Conservation (phyloP, 2,888 invertebrate genomes). For the Lepidocyrtoides sp. region DNA sequence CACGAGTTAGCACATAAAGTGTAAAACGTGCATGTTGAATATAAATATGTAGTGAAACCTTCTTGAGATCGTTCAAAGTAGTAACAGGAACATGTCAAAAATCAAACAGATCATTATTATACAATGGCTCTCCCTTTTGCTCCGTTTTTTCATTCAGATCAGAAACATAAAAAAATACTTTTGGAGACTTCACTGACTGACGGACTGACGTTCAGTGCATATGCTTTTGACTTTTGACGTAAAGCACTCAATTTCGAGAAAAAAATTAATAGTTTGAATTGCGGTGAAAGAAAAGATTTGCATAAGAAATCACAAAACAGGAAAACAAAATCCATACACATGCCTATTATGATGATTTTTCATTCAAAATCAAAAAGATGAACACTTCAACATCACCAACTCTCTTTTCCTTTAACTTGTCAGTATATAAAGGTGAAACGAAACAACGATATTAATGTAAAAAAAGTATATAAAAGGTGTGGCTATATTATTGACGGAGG, state of each 20-base stretch:
- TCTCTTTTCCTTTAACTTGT: slow-evolving; percentile 3
- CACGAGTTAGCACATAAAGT: slow-evolving; percentile 23
- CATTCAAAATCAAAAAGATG: background rate
- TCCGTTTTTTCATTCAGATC: background rate
- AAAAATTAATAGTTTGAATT: slow-evolving; percentile 48
- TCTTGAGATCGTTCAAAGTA: background rate
- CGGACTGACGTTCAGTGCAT: background rate
- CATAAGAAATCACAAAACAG: slow-evolving; percentile 65
- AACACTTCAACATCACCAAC: slow-evolving; percentile 14
- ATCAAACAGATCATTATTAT: slow-evolving; percentile 17
- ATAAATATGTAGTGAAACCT: background rate
- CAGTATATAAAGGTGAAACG: slow-evolving; percentile 47
- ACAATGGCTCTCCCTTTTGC: slow-evolving; percentile 30
- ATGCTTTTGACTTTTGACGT: slow-evolving; percentile 26
- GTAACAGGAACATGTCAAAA: slow-evolving; percentile 64
- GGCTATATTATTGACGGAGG: slow-evolving; percentile 30
- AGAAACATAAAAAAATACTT: background rate
- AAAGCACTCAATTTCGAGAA: slow-evolving; percentile 55
- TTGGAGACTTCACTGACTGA: slow-evolving; percentile 1
- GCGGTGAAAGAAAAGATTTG: slow-evolving; percentile 52
- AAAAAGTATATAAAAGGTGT: slow-evolving; percentile 58
- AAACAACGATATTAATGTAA: slow-evolving; percentile 1
- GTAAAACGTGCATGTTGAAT: slow-evolving; percentile 25
- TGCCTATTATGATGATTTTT: background rate
- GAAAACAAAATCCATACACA: background rate